These are phyloP conservation scores for Trichonephila clavata DNA, from an alignment of 1,140 invertebrate genomes.

Conservation along the genomic window DNA sequence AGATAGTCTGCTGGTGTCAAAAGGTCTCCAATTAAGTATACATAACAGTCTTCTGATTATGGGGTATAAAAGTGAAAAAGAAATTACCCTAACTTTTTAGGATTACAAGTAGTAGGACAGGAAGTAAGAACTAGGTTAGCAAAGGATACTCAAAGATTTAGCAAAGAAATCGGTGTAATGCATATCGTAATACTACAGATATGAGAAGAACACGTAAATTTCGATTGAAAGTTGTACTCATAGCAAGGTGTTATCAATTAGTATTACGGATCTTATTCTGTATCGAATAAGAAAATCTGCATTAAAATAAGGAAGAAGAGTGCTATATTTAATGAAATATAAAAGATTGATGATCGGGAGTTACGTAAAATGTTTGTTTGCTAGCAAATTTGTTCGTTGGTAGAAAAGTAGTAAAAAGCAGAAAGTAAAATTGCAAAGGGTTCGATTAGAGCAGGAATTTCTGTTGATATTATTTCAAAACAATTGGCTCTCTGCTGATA, in stretches of 20 bases:
- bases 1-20: background rate
- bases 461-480: background rate
- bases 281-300: too few species aligned
- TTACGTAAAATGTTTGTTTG: background rate
- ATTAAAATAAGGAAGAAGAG: background rate
- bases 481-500: slow-evolving; percentile 7
- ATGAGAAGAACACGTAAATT: background rate
- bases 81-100: background rate
- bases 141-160: background rate
- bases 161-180: slow-evolving; percentile 24
- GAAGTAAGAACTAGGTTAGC: background rate
- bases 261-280: slow-evolving; percentile 29
- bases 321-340: slow-evolving; percentile 3
- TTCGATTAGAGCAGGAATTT: slow-evolving; percentile 11
- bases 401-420: background rate
- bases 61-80: background rate
- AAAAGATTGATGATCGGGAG: background rate
- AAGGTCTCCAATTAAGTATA: background rate
- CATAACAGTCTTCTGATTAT: background rate
- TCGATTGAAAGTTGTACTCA: background rate
- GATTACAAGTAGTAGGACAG: background rate
- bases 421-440: slow-evolving; percentile 18
- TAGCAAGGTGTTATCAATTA: slow-evolving; percentile 27
- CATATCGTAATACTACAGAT: slow-evolving; percentile 7
- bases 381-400: slow-evolving; percentile 8